Percentiles rank a stretch among this genome's conserved stretches.
Evolutionary conservation across 2,888 invertebrate genomes (phyloP).

Genomic region (Troides aeacus): DNA sequence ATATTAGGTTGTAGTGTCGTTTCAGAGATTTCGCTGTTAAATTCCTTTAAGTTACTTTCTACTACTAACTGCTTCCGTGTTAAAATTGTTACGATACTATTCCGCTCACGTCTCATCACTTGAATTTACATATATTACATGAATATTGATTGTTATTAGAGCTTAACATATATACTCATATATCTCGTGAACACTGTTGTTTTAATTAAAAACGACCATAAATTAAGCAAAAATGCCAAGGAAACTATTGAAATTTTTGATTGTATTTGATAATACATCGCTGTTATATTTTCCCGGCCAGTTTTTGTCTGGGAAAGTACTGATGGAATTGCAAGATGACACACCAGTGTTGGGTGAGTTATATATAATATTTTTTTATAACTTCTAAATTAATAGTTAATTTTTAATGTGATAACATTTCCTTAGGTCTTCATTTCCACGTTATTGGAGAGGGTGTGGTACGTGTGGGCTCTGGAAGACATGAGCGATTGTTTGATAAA

Average conservation of each 20-base stretch:
- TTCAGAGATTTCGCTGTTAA: slow-evolving; percentile 43
- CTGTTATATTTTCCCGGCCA: slow-evolving; percentile 96
- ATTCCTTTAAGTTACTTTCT: slow-evolving; percentile 30
- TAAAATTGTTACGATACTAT: slow-evolving; percentile 25
- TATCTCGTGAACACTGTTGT: background rate
- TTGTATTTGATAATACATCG: slow-evolving; percentile 96
- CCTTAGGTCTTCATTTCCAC: slow-evolving; percentile 92
- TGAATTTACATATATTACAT: slow-evolving; percentile 25
- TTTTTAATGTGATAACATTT: background rate
- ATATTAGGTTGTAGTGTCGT: slow-evolving; percentile 62
- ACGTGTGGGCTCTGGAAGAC: slow-evolving; percentile 88
- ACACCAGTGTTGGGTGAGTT: slow-evolving; percentile 90
- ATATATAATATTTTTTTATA: background rate
- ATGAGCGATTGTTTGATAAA: slow-evolving; percentile 92
- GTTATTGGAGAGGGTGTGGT: slow-evolving; percentile 97
- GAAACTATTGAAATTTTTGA: slow-evolving; percentile 94
- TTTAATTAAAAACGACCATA: background rate
- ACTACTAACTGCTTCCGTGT: slow-evolving; percentile 25
- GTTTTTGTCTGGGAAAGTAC: slow-evolving; percentile 93
- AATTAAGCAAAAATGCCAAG: slow-evolving; percentile 84
- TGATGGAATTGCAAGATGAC: slow-evolving; percentile 95
- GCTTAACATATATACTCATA: slow-evolving; percentile 1
- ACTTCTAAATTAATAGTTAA: too few species aligned
- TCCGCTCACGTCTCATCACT: slow-evolving; percentile 23
- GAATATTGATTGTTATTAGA: slow-evolving; percentile 21